These are phyloP conservation scores for Plagodis pulveraria DNA, from an alignment of 2,888 invertebrate species.

Conservation along the genomic window DNA sequence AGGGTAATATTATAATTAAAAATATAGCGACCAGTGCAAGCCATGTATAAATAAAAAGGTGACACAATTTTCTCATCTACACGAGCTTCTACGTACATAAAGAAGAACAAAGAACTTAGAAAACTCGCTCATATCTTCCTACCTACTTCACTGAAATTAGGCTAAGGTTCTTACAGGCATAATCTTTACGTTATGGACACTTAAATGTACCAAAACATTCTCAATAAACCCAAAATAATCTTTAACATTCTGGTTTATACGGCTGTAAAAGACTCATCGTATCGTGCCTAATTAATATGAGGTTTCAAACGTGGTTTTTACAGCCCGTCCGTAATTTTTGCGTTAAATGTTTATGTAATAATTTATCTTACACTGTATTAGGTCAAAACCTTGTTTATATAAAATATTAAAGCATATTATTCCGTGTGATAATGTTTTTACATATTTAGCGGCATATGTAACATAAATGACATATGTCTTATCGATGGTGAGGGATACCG, in stretches of 20 bases:
- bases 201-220: conserved; percentile 62
- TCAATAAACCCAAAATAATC: conserved; percentile 49
- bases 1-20: too few relatives aligned
- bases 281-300: conserved; percentile 32
- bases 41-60: too few relatives aligned
- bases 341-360: conserved; percentile 37
- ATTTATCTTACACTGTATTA: conserved; percentile 23
- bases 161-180: conserved; percentile 59
- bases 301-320: conserved; percentile 33
- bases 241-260: conserved; percentile 62
- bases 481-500: too few relatives aligned
- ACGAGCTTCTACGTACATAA: neutral
- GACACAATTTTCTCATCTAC: too few relatives aligned
- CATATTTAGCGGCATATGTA: too few relatives aligned
- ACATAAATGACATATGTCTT: too few relatives aligned
- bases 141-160: conserved; percentile 43
- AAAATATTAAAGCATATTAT: too few relatives aligned
- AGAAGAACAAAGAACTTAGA: neutral
- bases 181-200: conserved; percentile 57
- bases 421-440: too few relatives aligned
- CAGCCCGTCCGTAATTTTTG: conserved; percentile 35
- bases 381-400: too few relatives aligned
- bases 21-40: too few relatives aligned
- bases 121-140: too few relatives aligned
- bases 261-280: conserved; percentile 30